Evolutionary conservation across 2,113 vertebrate species (phyloP).

Genomic region (Lonchura striata): DNA sequence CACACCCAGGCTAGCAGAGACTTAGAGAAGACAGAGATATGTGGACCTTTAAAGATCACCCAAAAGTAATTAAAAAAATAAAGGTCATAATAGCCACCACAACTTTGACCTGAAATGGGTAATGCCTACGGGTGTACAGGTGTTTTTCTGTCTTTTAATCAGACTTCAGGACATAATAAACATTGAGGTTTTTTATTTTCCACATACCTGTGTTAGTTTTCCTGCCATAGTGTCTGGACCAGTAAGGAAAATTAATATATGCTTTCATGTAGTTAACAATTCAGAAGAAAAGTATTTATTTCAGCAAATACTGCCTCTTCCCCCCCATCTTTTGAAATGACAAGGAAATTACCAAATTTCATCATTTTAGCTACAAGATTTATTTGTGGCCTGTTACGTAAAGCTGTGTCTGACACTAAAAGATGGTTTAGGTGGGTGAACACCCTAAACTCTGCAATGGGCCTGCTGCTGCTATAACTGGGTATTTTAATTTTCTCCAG

Average conservation of each 20-base stretch:
- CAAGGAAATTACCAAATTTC: neutral
- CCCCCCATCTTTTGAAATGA: neutral
- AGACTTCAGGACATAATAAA: neutral
- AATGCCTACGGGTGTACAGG: neutral
- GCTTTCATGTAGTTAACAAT: neutral
- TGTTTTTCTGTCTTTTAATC: neutral
- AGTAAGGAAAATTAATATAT: neutral
- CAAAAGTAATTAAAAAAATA: neutral
- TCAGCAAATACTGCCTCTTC: neutral
- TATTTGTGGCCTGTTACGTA: neutral
- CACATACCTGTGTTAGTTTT: neutral
- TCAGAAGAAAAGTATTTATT: neutral
- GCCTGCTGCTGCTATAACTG: neutral
- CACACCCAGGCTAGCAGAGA: rapidly evolving
- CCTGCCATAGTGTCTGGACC: neutral
- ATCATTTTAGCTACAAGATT: neutral
- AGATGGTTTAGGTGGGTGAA: neutral
- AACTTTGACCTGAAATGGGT: neutral
- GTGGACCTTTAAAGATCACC: neutral
- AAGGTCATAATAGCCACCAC: neutral
- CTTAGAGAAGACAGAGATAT: neutral
- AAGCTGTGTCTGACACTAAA: neutral
- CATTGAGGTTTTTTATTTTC: neutral
- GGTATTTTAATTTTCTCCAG: neutral
- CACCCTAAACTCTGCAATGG: neutral